Percentiles rank a stretch among this genome's conserved stretches.
These are phyloP conservation scores for Onychostruthus taczanowskii DNA, from an alignment of 2,113 vertebrate genomes.

Conservation along the genomic window DNA sequence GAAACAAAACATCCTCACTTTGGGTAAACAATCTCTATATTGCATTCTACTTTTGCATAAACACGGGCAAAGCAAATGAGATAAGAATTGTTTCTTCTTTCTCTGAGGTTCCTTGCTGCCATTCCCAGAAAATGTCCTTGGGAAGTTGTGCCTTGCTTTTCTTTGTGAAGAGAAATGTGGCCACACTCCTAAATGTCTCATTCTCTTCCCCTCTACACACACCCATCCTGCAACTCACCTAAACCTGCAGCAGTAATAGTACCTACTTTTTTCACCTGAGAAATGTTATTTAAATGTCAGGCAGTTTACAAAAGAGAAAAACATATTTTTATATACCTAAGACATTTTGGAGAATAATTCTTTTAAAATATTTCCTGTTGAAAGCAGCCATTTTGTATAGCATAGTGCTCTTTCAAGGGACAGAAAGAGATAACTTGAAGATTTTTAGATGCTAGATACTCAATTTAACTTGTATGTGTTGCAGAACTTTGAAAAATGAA, in stretches of 20 bases:
- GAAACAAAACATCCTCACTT: too few relatives aligned
- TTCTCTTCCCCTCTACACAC: not conserved
- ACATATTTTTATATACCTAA: not conserved
- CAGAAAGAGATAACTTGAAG: not conserved
- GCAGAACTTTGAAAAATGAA: not conserved
- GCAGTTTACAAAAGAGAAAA: not conserved
- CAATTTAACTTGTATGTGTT: not conserved
- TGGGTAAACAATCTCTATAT: too few relatives aligned
- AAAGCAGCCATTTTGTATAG: not conserved
- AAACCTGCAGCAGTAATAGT: not conserved
- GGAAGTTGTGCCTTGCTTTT: too few relatives aligned
- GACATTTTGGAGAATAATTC: not conserved
- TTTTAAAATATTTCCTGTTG: not conserved
- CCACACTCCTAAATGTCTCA: not conserved
- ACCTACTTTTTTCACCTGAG: not conserved
- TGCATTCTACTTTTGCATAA: too few relatives aligned
- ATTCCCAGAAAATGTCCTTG: too few relatives aligned
- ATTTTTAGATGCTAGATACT: not conserved
- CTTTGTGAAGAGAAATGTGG: too few relatives aligned
- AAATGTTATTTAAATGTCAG: not conserved
- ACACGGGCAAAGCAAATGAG: too few relatives aligned
- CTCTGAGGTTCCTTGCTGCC: too few relatives aligned
- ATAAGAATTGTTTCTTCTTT: too few relatives aligned
- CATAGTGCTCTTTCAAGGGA: not conserved
- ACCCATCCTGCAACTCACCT: not conserved